Base-by-base conservation (phyloP, 2,888 invertebrate species). In the Silvanus unidentatus region DNA sequence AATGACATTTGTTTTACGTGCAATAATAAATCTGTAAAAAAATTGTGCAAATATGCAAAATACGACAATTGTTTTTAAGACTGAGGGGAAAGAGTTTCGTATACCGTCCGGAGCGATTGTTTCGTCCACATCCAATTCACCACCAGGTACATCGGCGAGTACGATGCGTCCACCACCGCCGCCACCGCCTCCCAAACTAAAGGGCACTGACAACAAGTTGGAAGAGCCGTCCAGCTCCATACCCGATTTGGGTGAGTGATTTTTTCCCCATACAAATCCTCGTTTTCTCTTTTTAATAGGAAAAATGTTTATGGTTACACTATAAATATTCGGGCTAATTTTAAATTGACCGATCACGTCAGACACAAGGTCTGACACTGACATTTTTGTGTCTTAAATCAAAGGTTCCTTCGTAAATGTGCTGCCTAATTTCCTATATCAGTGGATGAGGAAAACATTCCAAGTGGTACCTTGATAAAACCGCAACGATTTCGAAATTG, bases 151-250 rank as follows among this genome's bases (percentile, higher is more conserved):
- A 28, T 32, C 37, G 22, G 75, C 77, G 71, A n/a, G n/a, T n/a
- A 76, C 77, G 70, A 78, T 78, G 75, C 74, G 76, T 70, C 68
- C 68, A 12, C 78, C 71, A 64, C 73, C 71, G 11, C 70, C 71
- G 11, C 69, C 71, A 13, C 65, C 66, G 11, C 68, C 66, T 47
- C 51, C 63, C 16, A 66, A 63, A 45, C 56, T 60, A 27, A 55
- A 42, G 43, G 55, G 57, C 43, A 49, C 59, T 39, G 65, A 65
- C 36, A 68, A 66, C 50, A 74, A 73, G 54, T 75, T 82, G 69
- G 89, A 89, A 73, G 88, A 89, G 70, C 88, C 89, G 9, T 86
- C 88, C 57, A 88, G 88, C 75, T 89, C 89, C 60, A 89, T 89
- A 71, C 89, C 89, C 54, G 89, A 89, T 78, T 77, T 89, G 76